phyloP scores from a whole-genome alignment of 1,140 invertebrate species.

The Chymomyza costata region DNA sequence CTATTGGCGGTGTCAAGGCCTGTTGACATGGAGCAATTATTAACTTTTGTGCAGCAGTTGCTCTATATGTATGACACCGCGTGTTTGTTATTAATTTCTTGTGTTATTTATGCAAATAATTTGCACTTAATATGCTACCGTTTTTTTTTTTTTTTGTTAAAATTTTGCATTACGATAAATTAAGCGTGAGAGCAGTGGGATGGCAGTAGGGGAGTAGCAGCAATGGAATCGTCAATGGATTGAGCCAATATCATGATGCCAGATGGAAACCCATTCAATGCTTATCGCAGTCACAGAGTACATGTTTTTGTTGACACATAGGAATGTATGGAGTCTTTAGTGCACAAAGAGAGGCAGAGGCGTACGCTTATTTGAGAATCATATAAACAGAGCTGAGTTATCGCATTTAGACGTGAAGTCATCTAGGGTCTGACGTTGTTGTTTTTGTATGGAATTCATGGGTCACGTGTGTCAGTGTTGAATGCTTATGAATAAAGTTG shows the following conservation, averaged over 20 bases:
- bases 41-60: conserved; percentile 68
- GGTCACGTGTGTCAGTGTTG: conserved; percentile 60
- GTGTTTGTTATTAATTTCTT: conserved; percentile 74
- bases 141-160: conserved; percentile 18
- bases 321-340: conserved; percentile 54
- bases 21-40: conserved; percentile 71
- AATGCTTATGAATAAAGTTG: conserved; percentile 71
- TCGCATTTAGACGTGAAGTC: conserved; percentile 68
- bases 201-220: conserved; percentile 26
- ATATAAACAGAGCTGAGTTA: conserved; percentile 63
- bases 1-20: conserved; percentile 15
- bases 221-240: conserved; percentile 11
- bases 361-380: conserved; percentile 21
- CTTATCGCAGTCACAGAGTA: too few relatives aligned
- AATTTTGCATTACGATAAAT: conserved; percentile 65
- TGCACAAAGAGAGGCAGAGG: conserved; percentile 15
- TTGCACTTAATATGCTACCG: conserved; percentile 62
- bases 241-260: conserved; percentile 28
- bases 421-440: conserved; percentile 40
- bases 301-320: neutral
- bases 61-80: conserved; percentile 65
- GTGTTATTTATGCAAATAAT: conserved; percentile 74
- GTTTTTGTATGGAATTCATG: conserved; percentile 43
- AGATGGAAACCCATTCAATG: too few relatives aligned
- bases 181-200: too few relatives aligned